These are phyloP conservation scores for Bombus picipes DNA, from an alignment of 1,140 invertebrate species.

Conservation along the genomic window DNA sequence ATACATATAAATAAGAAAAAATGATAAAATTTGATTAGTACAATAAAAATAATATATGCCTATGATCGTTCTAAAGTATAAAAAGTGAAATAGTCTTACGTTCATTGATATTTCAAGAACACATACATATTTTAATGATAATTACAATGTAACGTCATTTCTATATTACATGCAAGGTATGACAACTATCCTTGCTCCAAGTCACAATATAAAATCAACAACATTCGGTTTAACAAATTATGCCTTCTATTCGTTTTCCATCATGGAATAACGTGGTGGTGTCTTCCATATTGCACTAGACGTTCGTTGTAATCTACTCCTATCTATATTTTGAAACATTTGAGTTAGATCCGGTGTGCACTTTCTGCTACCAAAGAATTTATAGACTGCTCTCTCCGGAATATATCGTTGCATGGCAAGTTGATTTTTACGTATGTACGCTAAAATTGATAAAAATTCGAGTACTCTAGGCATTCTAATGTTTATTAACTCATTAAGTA, in stretches of 20 bases:
- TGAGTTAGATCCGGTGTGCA: conserved; percentile 86
- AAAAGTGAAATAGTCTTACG: background rate
- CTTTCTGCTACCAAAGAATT: conserved; percentile 85
- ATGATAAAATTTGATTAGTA: background rate
- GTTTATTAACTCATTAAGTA: background rate
- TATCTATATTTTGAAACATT: conserved; percentile 87
- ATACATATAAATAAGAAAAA: conserved; percentile 34
- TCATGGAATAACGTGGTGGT: conserved; percentile 85
- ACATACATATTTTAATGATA: conserved; percentile 6
- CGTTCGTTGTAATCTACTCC: conserved; percentile 85
- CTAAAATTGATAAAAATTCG: conserved; percentile 73
- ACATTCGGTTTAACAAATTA: background rate
- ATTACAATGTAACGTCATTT: conserved; percentile 19
- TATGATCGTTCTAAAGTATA: background rate
- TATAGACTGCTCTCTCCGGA: conserved; percentile 80
- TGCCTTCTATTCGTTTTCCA: conserved; percentile 34
- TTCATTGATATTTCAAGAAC: background rate
- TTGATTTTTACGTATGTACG: conserved; percentile 69
- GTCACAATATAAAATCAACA: conserved; percentile 12
- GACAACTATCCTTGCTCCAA: background rate
- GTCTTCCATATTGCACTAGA: conserved; percentile 89
- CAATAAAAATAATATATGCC: conserved; percentile 15
- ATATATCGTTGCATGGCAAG: conserved; percentile 75
- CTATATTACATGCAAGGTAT: conserved; percentile 24
- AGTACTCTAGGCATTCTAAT: conserved; percentile 20